Conservation (phyloP, 35 echinoderm and acorn worm species). For the Eucidaris tribuloides region DNA sequence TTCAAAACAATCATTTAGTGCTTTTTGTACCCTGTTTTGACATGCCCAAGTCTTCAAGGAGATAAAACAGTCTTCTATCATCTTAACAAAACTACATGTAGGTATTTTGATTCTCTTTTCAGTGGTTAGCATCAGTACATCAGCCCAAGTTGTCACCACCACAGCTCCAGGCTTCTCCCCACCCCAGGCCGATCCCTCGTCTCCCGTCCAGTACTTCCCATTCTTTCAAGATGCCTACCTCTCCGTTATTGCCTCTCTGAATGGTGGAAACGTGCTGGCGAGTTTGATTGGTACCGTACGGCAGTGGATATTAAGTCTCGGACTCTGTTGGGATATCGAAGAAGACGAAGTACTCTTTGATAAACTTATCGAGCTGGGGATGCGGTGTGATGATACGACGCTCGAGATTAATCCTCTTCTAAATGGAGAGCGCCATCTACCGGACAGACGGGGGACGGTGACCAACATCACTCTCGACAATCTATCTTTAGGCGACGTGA, state of each 20-base stretch:
- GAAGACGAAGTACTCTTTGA: slow-evolving; percentile 50
- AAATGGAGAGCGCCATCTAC: slow-evolving; percentile 71
- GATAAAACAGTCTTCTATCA: too few species aligned
- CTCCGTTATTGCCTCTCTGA: slow-evolving; percentile 82
- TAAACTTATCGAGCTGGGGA: slow-evolving; percentile 40
- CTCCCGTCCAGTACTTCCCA: slow-evolving; percentile 80
- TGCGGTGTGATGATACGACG: slow-evolving; percentile 39
- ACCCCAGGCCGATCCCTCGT: not conserved
- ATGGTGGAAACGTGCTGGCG: slow-evolving; percentile 83
- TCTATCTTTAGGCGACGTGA: slow-evolving; percentile 53
- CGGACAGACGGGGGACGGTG: slow-evolving; percentile 47
- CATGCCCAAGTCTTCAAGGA: too few species aligned
- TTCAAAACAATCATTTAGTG: too few species aligned
- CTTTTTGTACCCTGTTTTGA: too few species aligned
- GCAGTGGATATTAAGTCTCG: not conserved
- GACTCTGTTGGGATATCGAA: not conserved
- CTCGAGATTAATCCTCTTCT: slow-evolving; percentile 60
- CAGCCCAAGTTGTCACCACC: slow-evolving; percentile 73
- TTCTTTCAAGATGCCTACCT: slow-evolving; percentile 71
- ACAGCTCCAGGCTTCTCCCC: slow-evolving; percentile 62
- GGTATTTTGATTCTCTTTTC: too few species aligned
- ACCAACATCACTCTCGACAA: slow-evolving; percentile 59
- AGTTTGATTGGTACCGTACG: slow-evolving; percentile 42
- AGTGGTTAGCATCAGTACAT: slow-evolving; percentile 93
- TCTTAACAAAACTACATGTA: too few species aligned